Evolutionary conservation across 1,140 invertebrate genomes (phyloP).

Genomic region (Apis dorsata): DNA sequence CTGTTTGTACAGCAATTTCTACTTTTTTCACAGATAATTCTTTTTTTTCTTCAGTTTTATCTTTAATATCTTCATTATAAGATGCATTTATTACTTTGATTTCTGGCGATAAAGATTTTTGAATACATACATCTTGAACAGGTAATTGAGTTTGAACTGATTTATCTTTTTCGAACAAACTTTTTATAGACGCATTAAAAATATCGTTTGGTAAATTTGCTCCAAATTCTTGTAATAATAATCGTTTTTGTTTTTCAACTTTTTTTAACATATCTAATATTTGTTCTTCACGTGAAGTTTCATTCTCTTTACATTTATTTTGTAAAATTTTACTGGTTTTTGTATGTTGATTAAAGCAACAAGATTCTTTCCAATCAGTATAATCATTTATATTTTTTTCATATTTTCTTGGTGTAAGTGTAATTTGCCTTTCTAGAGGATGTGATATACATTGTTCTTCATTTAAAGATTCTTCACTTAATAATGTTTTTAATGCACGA

Average conservation of each 20-base stretch:
- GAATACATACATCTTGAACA: background rate
- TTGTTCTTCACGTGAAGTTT: constrained; percentile 69
- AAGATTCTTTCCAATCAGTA: constrained; percentile 56
- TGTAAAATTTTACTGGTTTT: constrained; percentile 12
- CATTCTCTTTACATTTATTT: constrained; percentile 28
- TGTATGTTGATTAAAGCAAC: constrained; percentile 6
- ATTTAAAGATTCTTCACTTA: constrained; percentile 37
- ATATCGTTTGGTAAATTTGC: constrained; percentile 71
- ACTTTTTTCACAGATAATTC: constrained; percentile 38
- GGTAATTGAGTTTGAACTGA: constrained; percentile 12
- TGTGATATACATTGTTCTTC: background rate
- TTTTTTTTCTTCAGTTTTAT: constrained; percentile 45
- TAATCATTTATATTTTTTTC: constrained; percentile 20
- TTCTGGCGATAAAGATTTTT: constrained; percentile 63
- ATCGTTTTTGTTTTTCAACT: constrained; percentile 72
- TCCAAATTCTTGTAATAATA: constrained; percentile 73
- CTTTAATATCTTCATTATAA: constrained; percentile 46
- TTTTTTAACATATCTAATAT: constrained; percentile 73
- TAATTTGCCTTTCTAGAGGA: constrained; percentile 66
- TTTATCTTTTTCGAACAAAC: constrained; percentile 63
- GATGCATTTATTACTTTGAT: constrained; percentile 74
- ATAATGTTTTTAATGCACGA: constrained; percentile 62
- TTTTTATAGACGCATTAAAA: constrained; percentile 68
- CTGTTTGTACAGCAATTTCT: constrained; percentile 72
- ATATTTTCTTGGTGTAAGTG: constrained; percentile 52